Percentiles rank a stretch among this genome's conserved stretches.
These are phyloP conservation scores for Erynnis tages DNA, from an alignment of 2,888 invertebrate genomes.

Conservation along the genomic window DNA sequence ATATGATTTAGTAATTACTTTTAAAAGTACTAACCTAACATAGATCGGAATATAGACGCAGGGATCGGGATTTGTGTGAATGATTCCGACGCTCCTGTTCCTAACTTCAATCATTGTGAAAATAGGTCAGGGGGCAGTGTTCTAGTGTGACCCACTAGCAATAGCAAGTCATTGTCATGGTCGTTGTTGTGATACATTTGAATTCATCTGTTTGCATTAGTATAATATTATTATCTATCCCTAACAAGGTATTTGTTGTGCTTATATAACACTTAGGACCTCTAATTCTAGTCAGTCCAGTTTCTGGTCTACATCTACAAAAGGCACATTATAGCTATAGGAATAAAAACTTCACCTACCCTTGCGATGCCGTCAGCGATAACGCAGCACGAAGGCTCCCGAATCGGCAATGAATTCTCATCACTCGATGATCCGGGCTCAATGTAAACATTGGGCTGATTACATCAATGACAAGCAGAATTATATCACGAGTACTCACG, in stretches of 20 bases:
- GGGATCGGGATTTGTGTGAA: too few species aligned
- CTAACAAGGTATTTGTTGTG: too few species aligned
- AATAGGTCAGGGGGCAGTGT: slow-evolving; percentile 5
- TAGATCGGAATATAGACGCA: too few species aligned
- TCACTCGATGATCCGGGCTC: slow-evolving; percentile 44
- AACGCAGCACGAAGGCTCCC: slow-evolving; percentile 8
- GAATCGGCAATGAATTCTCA: slow-evolving; percentile 38
- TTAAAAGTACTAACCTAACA: too few species aligned
- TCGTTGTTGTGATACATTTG: neutral
- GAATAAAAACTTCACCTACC: slow-evolving; percentile 7
- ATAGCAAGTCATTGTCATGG: slow-evolving; percentile 7
- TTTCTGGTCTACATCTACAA: too few species aligned
- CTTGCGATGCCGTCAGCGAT: slow-evolving; percentile 5
- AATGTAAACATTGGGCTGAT: slow-evolving; percentile 73
- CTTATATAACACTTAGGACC: too few species aligned
- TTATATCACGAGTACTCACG: slow-evolving; percentile 42
- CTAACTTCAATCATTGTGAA: neutral
- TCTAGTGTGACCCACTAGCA: neutral
- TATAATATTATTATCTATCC: too few species aligned
- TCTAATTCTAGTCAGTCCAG: too few species aligned
- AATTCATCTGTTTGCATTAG: too few species aligned
- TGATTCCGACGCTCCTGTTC: neutral
- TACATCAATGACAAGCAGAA: slow-evolving; percentile 54
- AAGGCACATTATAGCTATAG: too few species aligned
- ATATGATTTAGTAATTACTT: too few species aligned